Evolutionary conservation across 1,140 invertebrate species (phyloP).

Genomic region (Papilio helenus): DNA sequence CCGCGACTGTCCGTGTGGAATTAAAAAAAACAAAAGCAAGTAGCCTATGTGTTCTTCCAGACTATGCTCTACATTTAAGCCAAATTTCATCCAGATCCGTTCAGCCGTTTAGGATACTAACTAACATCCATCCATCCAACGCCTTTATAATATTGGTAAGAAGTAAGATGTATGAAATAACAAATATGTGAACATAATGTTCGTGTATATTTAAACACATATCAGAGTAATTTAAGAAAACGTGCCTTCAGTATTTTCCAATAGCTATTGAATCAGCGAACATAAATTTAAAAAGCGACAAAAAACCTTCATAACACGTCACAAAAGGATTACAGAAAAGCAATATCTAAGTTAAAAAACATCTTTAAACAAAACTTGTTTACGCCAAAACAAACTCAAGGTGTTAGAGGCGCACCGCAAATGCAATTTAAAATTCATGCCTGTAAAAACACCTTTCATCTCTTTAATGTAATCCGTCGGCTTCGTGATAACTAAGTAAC

Average conservation of each 20-base stretch:
- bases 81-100: too few species aligned
- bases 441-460: constrained; percentile 69
- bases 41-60: too few species aligned
- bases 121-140: too few species aligned
- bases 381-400: constrained; percentile 47
- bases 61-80: too few species aligned
- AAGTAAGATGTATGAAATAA: too few species aligned
- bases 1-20: too few species aligned
- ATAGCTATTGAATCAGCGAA: not conserved
- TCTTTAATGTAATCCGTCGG: constrained; percentile 63
- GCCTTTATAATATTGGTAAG: too few species aligned
- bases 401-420: constrained; percentile 45
- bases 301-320: not conserved
- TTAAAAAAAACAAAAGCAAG: too few species aligned
- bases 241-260: not conserved
- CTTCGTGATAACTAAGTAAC: constrained; percentile 58
- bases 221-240: not conserved
- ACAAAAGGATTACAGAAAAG: constrained; percentile 1
- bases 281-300: not conserved
- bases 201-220: too few species aligned
- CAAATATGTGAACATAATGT: too few species aligned
- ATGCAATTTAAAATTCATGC: constrained; percentile 71
- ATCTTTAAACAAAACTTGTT: constrained; percentile 43
- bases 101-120: too few species aligned
- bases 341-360: constrained; percentile 32